Base-by-base conservation (phyloP, 2,113 vertebrate species). In the Lynx canadensis region DNA sequence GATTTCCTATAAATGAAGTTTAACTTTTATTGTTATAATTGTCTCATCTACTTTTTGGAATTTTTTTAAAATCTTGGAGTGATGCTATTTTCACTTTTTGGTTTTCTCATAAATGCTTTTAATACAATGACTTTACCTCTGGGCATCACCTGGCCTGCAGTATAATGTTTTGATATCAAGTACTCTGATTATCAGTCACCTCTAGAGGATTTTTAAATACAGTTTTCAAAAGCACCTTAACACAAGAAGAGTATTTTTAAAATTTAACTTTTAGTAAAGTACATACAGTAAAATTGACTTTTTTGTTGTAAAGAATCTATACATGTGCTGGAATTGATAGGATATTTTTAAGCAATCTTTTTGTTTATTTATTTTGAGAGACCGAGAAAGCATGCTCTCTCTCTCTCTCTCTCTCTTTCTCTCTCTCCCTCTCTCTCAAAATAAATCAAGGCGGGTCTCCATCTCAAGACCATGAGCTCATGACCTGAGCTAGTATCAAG, bases 151-250 rank as follows among this genome's bases (percentile, higher is more conserved):
- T 97, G 89, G 29, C 29, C 50, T 88, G 41, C 60, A 84, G 11
- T 45, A 31, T 45, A 84, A 36, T 80, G 23, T 79, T 92, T 52
- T 89, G 41, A 52, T 52, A 82, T 31, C 6, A 66, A 48, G 48
- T 81, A 31, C 21, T 79, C 69, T 91, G 87, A 91, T 96, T 91
- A 86, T 96, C 50, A 69, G 25, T 93, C 15, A 94, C 85, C 79
- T 94, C 36, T 89, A 84, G 81, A 92, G 33, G 60, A 85, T 85
- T 97, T 96, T 92, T 48, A 94, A 85, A 76, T 87, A 74, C 11
- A 57, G n/a, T n/a, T 85, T 95, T 81, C 63, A 33, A 76, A 9
- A 93, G 14, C 11, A 88, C 38, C 36, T 93, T 71, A 90, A 66
- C 14, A 55, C 27, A 57, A 82, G 66, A 55, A 71, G 18, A 48